These are phyloP conservation scores for Gila orcuttii DNA, from an alignment of 2,113 vertebrate species.

Conservation along the genomic window DNA sequence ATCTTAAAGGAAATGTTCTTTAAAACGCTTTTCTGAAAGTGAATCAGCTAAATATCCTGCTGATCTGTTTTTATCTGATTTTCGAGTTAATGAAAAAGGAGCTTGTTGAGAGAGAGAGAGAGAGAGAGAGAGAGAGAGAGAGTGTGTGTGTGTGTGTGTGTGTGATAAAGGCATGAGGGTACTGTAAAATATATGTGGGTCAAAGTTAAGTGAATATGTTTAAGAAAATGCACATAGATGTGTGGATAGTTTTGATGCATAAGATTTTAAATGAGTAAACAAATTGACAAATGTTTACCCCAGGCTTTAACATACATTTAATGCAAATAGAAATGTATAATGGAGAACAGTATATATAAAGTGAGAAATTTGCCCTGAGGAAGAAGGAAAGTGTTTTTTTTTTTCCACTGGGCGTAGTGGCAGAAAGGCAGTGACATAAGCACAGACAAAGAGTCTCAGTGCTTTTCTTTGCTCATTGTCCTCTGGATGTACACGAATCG, in stretches of 20 bases:
- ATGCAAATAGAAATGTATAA: not conserved
- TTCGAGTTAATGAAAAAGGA: slow-evolving; percentile 18
- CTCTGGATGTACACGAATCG: slow-evolving; percentile 47
- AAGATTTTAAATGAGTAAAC: not conserved
- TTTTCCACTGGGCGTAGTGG: not conserved
- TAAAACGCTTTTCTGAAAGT: not conserved
- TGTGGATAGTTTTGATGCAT: not conserved
- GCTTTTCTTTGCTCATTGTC: slow-evolving; percentile 57
- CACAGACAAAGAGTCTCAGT: slow-evolving; percentile 61
- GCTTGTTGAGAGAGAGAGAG: not conserved
- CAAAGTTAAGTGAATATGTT: not conserved
- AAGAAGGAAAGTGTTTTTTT: slow-evolving; percentile 21
- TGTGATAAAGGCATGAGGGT: not conserved
- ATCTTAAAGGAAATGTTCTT: not conserved
- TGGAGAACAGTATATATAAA: not conserved
- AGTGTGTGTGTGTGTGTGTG: no score
- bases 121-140: no score
- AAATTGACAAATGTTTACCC: not conserved
- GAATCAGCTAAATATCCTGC: slow-evolving; percentile 43
- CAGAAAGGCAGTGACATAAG: slow-evolving; percentile 63
- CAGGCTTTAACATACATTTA: not conserved
- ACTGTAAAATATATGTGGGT: not conserved
- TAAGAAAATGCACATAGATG: not conserved
- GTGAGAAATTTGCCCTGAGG: slow-evolving; percentile 1
- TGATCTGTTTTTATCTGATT: slow-evolving; percentile 41